phyloP scores from a whole-genome alignment of 2,888 invertebrate species.

The Tenthredo mesomela region DNA sequence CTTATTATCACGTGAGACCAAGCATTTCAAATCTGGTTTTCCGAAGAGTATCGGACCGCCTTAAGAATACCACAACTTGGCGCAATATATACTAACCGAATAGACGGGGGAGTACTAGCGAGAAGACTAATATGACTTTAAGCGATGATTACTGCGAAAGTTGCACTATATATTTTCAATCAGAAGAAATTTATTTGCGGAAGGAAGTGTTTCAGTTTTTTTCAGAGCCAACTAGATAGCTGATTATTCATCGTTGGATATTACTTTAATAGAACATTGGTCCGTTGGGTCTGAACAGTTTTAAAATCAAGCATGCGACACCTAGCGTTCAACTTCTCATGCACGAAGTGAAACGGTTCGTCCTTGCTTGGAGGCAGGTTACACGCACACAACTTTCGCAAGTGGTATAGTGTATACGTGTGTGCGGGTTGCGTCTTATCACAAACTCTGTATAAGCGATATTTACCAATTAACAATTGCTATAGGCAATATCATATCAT shows the following conservation, averaged over 20 bases:
- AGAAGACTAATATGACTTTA: neutral
- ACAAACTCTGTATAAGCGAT: neutral
- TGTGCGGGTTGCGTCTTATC: neutral
- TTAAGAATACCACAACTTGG: no score
- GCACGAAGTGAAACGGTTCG: neutral
- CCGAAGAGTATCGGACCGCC: conserved; percentile 47
- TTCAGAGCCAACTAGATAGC: neutral
- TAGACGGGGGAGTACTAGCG: neutral
- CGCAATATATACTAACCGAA: conserved; percentile 18
- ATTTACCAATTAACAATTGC: neutral
- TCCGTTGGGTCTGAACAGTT: neutral
- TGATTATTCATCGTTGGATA: neutral
- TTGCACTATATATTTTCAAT: neutral
- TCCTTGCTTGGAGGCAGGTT: neutral
- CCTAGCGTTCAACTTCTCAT: neutral
- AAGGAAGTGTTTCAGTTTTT: neutral
- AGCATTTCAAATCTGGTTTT: neutral
- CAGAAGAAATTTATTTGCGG: neutral
- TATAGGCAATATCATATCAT: neutral
- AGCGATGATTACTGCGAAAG: neutral
- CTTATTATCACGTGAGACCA: neutral
- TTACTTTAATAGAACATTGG: neutral
- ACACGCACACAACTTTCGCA: neutral
- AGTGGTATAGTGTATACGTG: neutral
- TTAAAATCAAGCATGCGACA: neutral